Evolutionary conservation across 1,140 invertebrate species (phyloP), one percentile per base, ranked within the genome.

Genomic region (Zaprionus ornatus): DNA sequence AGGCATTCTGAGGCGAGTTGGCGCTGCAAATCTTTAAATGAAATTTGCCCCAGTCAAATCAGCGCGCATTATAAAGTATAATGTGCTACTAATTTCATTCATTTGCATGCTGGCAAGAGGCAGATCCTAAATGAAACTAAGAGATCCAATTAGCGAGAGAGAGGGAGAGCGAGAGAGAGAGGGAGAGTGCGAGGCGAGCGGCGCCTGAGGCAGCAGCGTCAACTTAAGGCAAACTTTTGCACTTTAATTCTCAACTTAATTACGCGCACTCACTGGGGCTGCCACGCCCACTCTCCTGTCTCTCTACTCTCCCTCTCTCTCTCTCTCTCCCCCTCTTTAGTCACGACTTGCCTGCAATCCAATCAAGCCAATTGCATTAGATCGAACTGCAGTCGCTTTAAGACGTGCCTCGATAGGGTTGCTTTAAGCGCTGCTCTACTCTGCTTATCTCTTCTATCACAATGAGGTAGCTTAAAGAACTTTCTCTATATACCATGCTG

Each of bases 41-140:
- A 79, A 90, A 90, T 88, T 88, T 79, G 45, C 85, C 60, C 6
- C 32, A 65, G 69, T 74, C 88, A 87, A 91, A 91, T 91, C 88
- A 91, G 81, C 66, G 57, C 59, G 71, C 80, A 91, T 91, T 91
- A 91, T 82, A 79, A 76, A 88, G 84, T 87, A 87, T 91, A 91
- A 91, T 91, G 88, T 84, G 83, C 88, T 84, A 84, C 84, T 91
- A 91, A 91, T 91, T 91, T 87, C 87, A 91, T 91, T 91, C 80
- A 91, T 91, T 91, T 91, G 88, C 87, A 84, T 87, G 60, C 72
- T 32, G 56, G 60, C 77, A 4, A 23, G 63, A 13, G 13, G 42
- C 48, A 17, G 37, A 29, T 61, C 70, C 63, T 67, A 84, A 90
- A 75, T 79, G 79, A 75, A 88, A 81, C 77, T 90, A 84, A 85